phyloP scores from a whole-genome alignment of 2,888 invertebrate genomes.

The Cryptophagus acutangulus region DNA sequence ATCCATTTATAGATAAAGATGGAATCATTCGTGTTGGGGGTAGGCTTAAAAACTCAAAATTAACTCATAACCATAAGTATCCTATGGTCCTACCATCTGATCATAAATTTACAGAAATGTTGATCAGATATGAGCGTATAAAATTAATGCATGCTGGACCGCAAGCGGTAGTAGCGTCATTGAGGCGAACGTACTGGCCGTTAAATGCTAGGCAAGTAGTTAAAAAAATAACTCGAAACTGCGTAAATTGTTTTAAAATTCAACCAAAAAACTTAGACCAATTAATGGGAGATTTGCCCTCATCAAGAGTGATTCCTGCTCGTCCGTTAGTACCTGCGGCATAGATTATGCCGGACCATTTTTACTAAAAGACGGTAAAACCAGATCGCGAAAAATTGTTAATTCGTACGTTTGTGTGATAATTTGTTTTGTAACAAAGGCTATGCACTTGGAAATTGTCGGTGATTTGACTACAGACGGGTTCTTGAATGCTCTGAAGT shows the following conservation, averaged over 20 bases:
- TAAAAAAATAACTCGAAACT: not conserved
- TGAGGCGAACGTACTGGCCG: not conserved
- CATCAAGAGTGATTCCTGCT: not conserved
- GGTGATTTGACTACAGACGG: not conserved
- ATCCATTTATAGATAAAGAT: not conserved
- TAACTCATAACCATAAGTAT: not conserved
- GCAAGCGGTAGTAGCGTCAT: not conserved
- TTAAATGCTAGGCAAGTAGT: not conserved
- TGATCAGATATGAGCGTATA: not conserved
- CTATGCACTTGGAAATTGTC: not conserved
- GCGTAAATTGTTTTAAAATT: not conserved
- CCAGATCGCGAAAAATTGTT: not conserved
- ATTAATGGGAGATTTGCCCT: not conserved
- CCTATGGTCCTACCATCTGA: not conserved
- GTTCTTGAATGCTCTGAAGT: not conserved
- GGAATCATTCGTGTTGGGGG: not conserved
- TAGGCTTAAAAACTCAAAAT: not conserved
- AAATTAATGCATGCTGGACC: not conserved
- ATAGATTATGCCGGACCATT: not conserved
- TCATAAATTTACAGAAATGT: not conserved
- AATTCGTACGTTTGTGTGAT: not conserved
- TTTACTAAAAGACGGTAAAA: not conserved
- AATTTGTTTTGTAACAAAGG: not conserved
- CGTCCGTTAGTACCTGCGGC: not conserved
- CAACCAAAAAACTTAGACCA: not conserved